phyloP scores from a whole-genome alignment of 2,888 invertebrate genomes.

The Ommatoiulus sabulosus region DNA sequence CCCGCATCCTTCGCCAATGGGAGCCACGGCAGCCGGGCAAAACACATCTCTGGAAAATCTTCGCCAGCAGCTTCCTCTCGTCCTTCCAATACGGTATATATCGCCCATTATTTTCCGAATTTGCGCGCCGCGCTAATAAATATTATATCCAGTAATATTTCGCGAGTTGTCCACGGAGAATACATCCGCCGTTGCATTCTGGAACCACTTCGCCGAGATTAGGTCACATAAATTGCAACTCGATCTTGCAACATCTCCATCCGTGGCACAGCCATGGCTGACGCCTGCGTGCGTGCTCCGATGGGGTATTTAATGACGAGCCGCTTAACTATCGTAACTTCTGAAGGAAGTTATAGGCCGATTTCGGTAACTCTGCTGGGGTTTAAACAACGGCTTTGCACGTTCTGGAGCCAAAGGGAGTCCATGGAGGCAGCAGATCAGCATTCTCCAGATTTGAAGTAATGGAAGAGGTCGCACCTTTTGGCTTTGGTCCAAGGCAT shows the following conservation, averaged over 20 bases:
- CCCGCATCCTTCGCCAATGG: background rate
- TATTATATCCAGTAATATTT: conserved; percentile 16
- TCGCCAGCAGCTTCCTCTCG: too few species aligned
- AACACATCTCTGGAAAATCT: too few species aligned
- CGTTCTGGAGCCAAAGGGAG: too few species aligned
- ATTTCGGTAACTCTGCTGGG: background rate
- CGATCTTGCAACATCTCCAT: background rate
- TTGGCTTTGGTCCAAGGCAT: background rate
- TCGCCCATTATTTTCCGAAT: background rate
- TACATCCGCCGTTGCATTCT: background rate
- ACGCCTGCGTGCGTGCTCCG: background rate
- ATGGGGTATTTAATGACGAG: conserved; percentile 3
- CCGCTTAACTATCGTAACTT: background rate
- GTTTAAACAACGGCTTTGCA: background rate
- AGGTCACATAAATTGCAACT: conserved; percentile 1
- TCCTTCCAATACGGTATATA: background rate
- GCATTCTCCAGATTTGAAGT: background rate
- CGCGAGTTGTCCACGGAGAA: background rate
- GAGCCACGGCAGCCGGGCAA: background rate
- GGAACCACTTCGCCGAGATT: background rate
- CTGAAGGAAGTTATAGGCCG: background rate
- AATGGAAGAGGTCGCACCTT: background rate
- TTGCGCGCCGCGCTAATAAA: background rate
- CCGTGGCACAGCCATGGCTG: background rate
- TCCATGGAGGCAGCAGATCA: background rate